These are phyloP conservation scores for Petrocephalus zakoni DNA, from an alignment of 2,113 vertebrate genomes.

Conservation along the genomic window DNA sequence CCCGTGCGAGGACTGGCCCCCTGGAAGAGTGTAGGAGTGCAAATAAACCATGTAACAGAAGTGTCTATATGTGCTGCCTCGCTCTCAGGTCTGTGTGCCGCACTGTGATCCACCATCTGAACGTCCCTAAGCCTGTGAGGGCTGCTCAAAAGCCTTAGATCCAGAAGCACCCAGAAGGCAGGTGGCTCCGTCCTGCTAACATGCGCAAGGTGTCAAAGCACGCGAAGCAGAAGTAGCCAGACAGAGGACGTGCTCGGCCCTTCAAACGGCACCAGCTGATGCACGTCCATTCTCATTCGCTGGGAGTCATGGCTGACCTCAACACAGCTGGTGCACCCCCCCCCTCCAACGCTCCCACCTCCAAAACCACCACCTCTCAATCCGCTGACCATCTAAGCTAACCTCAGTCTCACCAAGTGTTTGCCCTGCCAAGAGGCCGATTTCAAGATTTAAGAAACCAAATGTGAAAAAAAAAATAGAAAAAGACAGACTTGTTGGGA, in stretches of 20 bases:
- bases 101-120: neutral
- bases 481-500: conserved; percentile 3
- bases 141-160: neutral
- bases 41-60: neutral
- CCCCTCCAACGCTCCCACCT: neutral
- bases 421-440: neutral
- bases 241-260: neutral
- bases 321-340: neutral
- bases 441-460: neutral
- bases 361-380: neutral
- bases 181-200: neutral
- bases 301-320: neutral
- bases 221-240: neutral
- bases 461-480: neutral
- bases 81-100: neutral
- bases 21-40: neutral
- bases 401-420: neutral
- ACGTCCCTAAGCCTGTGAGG: neutral
- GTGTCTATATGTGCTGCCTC: neutral
- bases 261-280: neutral
- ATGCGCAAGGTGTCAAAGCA: neutral
- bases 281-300: neutral
- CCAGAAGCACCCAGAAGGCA: neutral
- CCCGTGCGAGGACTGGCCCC: neutral
- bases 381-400: neutral